Conservation (phyloP, 2,888 invertebrate genomes). For the Griposia aprilina region DNA sequence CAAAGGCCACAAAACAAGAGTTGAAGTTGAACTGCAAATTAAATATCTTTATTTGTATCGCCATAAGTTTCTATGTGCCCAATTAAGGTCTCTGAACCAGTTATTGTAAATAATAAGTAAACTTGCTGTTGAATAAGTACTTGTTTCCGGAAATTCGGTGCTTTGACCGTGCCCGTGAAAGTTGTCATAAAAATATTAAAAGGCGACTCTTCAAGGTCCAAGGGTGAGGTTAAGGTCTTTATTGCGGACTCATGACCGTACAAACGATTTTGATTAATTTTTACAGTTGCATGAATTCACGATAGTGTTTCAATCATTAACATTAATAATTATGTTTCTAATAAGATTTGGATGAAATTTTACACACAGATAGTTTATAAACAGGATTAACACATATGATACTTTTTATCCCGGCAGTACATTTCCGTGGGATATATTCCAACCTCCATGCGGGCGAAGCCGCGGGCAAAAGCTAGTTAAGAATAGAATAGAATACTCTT, state of each 20-base stretch:
- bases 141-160: constrained; percentile 42
- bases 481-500: background rate
- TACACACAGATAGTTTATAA: too few species aligned
- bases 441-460: too few species aligned
- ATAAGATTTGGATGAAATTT: too few species aligned
- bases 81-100: constrained; percentile 16
- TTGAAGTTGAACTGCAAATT: background rate
- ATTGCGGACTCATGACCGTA: background rate
- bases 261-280: background rate
- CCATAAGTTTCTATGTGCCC: background rate
- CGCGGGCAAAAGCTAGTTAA: background rate
- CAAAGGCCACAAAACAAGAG: background rate
- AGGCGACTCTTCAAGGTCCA: constrained; percentile 17
- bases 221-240: constrained; percentile 6
- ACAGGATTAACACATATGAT: too few species aligned
- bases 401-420: too few species aligned
- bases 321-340: too few species aligned
- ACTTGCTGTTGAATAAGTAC: constrained; percentile 29
- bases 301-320: background rate
- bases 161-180: constrained; percentile 42
- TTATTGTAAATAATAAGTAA: constrained; percentile 29
- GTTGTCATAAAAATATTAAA: constrained; percentile 23
- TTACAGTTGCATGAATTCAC: background rate
- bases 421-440: too few species aligned
- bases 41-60: background rate